Evolutionary conservation across 2,888 invertebrate genomes (phyloP).

Genomic region (Hydriomena furcata): DNA sequence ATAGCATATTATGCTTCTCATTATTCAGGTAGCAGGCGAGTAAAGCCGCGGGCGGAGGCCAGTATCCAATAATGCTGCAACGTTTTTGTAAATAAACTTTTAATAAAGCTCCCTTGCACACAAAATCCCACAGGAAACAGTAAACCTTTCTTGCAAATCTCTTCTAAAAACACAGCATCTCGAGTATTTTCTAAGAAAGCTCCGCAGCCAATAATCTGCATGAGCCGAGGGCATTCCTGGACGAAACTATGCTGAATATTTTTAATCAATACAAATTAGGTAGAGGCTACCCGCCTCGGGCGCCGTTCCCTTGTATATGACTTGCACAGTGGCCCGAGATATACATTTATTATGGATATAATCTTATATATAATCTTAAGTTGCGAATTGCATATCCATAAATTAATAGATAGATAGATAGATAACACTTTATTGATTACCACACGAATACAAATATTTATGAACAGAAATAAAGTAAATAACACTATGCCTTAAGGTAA

Average conservation of each 20-base stretch:
- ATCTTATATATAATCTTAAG: too few relatives aligned
- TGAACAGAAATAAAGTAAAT: too few relatives aligned
- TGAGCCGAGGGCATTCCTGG: slow-evolving; percentile 58
- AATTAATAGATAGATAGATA: too few relatives aligned
- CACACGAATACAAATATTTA: too few relatives aligned
- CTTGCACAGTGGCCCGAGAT: slow-evolving; percentile 42
- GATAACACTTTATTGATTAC: too few relatives aligned
- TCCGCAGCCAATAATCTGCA: slow-evolving; percentile 61
- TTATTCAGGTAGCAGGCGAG: too few relatives aligned
- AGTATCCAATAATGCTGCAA: too few relatives aligned
- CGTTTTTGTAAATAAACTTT: too few relatives aligned
- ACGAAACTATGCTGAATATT: slow-evolving; percentile 81
- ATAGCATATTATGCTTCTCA: too few relatives aligned
- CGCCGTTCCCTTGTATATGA: slow-evolving; percentile 55
- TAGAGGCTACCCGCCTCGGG: slow-evolving; percentile 63
- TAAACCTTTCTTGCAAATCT: slow-evolving; percentile 22
- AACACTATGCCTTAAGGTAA: too few relatives aligned
- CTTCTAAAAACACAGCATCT: slow-evolving; percentile 36
- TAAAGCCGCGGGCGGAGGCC: too few relatives aligned
- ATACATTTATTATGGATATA: not conserved
- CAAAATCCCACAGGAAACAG: slow-evolving; percentile 1
- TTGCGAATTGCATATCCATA: too few relatives aligned
- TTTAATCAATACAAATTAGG: slow-evolving; percentile 84
- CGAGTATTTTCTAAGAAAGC: slow-evolving; percentile 51
- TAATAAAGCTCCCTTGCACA: not conserved